Base-by-base conservation (phyloP, 1,140 invertebrate genomes). In the Liolophura sinensis region DNA sequence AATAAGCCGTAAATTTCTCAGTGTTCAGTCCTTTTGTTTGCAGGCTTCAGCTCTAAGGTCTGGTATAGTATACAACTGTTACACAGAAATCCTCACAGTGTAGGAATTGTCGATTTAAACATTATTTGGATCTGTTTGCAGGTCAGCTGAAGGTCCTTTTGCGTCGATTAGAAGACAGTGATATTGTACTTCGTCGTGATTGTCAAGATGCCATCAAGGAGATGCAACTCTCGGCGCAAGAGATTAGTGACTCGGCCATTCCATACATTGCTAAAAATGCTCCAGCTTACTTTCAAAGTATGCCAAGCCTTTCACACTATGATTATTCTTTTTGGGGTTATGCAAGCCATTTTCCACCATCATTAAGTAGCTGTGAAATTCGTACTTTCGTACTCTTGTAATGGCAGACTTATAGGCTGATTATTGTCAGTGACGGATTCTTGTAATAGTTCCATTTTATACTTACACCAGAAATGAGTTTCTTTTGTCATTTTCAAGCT, bases 271-370 rank as follows among this genome's bases (percentile, higher is more conserved):
- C 69, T 0, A 47, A 50, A 0, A 27, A 65, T 0, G 65, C 69
- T 14, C 64, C 69, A 18, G 48, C 51, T 11, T 73, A 73, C 55
- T 73, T 68, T 48, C 27, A 63, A 15, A 68, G 70, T 71, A 71
- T 60, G 70, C 59, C 15, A 1, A 20, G 12, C 51, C 7, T 20
- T 20, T 7, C 3, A 54, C 24, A 54, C 12, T 5, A n/a, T 12
- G 18, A 3, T 54, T 5, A n/a, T 12, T 20, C 3, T 4, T 4
- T 54, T 54, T 20, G 3, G 3, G 3, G 12, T 54, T 24, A 20
- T 54, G 24, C 12, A 3, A n/a, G 51, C 18, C n/a, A 20, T 24
- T 24, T 20, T 20, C 12, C 3, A 54, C 24, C 24, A 4, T 54
- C 7, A 54, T 3, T 54, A 20, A 24, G n/a, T n/a, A n/a, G 24